Percentiles rank a stretch among this genome's conserved stretches.
Evolutionary conservation across 2,888 invertebrate genomes (phyloP).

Genomic region (Polyommatus icarus): DNA sequence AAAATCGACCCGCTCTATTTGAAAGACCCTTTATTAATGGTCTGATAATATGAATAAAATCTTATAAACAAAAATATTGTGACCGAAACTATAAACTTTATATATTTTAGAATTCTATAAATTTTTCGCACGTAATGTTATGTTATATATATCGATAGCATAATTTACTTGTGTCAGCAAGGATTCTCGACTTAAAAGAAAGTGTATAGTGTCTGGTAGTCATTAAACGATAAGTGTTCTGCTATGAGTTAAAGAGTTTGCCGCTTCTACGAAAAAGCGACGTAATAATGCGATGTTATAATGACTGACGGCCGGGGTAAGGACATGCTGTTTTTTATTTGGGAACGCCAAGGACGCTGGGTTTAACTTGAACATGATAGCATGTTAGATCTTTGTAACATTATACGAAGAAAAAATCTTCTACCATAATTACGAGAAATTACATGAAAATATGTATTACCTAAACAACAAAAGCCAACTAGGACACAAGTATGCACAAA

Average conservation of each 20-base stretch:
- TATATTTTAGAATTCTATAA: neutral
- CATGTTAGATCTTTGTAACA: slow-evolving; percentile 3
- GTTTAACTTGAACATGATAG: slow-evolving; percentile 3
- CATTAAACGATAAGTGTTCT: slow-evolving; percentile 29
- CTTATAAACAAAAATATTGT: neutral
- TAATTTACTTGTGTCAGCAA: slow-evolving; percentile 7
- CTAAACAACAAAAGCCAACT: neutral
- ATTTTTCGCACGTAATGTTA: neutral
- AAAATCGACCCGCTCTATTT: no score
- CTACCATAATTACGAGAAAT: neutral
- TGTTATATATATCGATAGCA: no score
- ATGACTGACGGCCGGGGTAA: slow-evolving; percentile 16
- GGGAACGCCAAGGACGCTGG: neutral
- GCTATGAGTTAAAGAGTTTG: slow-evolving; percentile 25
- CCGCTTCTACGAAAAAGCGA: slow-evolving; percentile 30
- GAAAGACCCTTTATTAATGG: no score
- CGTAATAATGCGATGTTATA: slow-evolving; percentile 24
- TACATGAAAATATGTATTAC: neutral
- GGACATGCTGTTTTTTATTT: neutral
- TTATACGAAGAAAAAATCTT: neutral
- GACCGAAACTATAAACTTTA: neutral
- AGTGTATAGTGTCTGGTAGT: neutral
- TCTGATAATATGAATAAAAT: neutral
- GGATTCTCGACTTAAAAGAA: slow-evolving; percentile 12
- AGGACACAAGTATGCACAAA: neutral